A percentile compares a stretch with the other conserved stretches of the same genome.
phyloP scores from a whole-genome alignment of 1,140 invertebrate genomes.

The Brachionus manjavacas region DNA sequence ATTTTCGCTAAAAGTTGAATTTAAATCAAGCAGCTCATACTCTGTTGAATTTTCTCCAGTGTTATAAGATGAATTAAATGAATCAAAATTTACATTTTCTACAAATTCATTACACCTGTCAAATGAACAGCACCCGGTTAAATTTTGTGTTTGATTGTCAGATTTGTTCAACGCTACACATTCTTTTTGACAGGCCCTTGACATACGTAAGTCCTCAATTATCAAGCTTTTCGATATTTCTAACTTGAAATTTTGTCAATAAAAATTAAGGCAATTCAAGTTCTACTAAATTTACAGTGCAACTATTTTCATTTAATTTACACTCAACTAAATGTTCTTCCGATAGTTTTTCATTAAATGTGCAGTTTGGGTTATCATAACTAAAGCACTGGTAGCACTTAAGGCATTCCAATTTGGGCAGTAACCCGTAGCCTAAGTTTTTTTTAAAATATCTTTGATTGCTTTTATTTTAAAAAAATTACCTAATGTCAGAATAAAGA shows the following conservation, averaged over 20 bases:
- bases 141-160: background rate
- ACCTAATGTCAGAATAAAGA: background rate
- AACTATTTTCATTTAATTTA: background rate
- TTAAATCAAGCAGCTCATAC: background rate
- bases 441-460: background rate
- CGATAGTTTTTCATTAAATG: background rate
- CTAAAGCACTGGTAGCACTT: conserved; percentile 22
- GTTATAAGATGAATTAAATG: background rate
- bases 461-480: background rate
- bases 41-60: background rate
- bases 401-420: background rate
- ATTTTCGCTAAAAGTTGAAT: too few species aligned
- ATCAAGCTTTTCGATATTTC: background rate
- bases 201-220: background rate
- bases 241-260: background rate
- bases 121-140: background rate
- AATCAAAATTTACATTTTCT: background rate
- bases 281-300: background rate
- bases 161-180: background rate
- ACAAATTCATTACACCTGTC: background rate
- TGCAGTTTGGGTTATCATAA: background rate
- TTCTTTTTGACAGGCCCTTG: background rate
- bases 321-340: background rate
- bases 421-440: background rate
- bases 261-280: background rate